Conservation (phyloP, 2,888 invertebrate species). For the Eilema sororculum region DNA sequence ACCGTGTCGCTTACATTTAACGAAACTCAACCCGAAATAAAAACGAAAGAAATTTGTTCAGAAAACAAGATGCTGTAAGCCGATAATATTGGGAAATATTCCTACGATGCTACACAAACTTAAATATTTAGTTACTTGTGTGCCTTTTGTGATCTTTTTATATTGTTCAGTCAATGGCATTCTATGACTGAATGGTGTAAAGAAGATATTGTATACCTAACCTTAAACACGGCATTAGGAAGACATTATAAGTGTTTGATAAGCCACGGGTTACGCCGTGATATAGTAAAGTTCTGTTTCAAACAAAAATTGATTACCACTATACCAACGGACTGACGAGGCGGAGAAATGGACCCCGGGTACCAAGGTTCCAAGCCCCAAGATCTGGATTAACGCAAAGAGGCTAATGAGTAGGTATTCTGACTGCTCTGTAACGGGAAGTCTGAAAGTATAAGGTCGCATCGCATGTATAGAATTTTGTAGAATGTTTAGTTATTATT, state of each 20-base stretch:
- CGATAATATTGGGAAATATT: slow-evolving; percentile 25
- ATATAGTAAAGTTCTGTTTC: neutral
- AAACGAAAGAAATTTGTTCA: slow-evolving; percentile 34
- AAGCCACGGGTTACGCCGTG: too few species aligned
- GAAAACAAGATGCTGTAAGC: slow-evolving; percentile 39
- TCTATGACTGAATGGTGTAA: neutral
- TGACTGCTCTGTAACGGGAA: neutral
- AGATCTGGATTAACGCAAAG: too few species aligned
- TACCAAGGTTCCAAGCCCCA: too few species aligned
- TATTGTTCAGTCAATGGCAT: neutral
- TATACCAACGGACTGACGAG: too few species aligned
- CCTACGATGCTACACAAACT: neutral
- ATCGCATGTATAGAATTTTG: too few species aligned
- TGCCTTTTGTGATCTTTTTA: slow-evolving; percentile 1
- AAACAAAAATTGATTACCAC: neutral
- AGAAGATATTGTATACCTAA: neutral
- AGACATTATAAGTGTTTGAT: neutral
- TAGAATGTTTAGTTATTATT: too few species aligned
- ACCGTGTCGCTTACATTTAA: slow-evolving; percentile 76
- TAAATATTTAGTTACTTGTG: slow-evolving; percentile 9
- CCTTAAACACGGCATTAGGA: neutral
- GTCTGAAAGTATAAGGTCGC: too few species aligned
- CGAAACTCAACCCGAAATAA: slow-evolving; percentile 54
- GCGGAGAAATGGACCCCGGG: too few species aligned
- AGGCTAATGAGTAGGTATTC: too few species aligned